phyloP scores from a whole-genome alignment of 2,797 vertebrate genomes.

The Artibeus lituratus region DNA sequence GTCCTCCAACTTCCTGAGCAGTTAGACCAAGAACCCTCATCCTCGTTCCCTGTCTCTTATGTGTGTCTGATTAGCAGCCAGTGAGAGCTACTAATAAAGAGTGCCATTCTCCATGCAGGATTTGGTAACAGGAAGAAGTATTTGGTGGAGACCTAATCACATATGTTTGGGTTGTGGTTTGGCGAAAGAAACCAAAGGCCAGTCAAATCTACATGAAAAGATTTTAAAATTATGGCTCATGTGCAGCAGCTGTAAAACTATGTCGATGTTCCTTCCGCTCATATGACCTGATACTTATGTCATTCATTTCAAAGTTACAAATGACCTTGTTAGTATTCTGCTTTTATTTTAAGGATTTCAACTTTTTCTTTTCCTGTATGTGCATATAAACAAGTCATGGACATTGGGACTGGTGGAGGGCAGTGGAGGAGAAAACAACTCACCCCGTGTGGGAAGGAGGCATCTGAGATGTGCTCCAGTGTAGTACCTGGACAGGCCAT shows the following conservation, averaged over 20 bases:
- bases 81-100: neutral
- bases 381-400: neutral
- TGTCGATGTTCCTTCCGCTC: neutral
- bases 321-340: neutral
- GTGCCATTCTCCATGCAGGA: neutral
- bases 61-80: neutral
- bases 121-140: neutral
- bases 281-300: neutral
- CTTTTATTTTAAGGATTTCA: neutral
- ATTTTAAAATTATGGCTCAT: neutral
- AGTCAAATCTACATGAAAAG: neutral
- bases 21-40: neutral
- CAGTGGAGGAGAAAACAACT: neutral
- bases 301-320: neutral
- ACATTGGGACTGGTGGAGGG: rapidly evolving
- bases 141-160: neutral
- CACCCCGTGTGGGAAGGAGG: neutral
- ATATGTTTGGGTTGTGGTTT: neutral
- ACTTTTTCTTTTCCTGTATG: neutral
- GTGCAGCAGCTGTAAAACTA: neutral
- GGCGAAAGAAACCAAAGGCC: neutral
- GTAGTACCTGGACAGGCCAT: neutral
- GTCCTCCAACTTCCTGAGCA: neutral
- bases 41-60: neutral
- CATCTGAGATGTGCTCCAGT: neutral